Evolutionary conservation across 2,797 vertebrate genomes (phyloP), one percentile per base, ranked within the genome.

Genomic region (Hybognathus amarus): DNA sequence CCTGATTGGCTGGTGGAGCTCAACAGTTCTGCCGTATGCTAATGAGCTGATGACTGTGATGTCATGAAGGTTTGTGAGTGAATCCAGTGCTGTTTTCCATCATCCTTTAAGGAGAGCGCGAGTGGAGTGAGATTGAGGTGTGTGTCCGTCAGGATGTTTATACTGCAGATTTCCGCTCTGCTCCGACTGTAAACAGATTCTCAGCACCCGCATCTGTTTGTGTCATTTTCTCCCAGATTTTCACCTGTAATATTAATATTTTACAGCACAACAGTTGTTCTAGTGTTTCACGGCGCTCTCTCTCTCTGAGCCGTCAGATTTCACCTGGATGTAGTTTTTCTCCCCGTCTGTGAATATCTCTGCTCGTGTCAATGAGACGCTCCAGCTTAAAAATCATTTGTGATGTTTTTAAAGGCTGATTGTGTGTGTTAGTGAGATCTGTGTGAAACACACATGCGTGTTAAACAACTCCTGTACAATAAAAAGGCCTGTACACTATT

Each of bases 111-210:
- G 18, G 11, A 18, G 30, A 33, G 70, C 1, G n/a, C 2, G 13
- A 27, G 24, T 27, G 6, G 8, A 71, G 68, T 17, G 3, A 74
- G 71, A 30, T 3, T 3, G 20, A 75, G 50, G 12, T n/a, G 9
- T 56, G 52, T 59, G 52, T 75, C 73, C 13, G 33, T 75, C 73
- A 59, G 52, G 73, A 75, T 75, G 52, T 75, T 75, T 59, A 59
- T 59, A 75, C 33, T 11, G 73, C 52, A 40, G 30, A 56, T 75
- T 40, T 75, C 47, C 33, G 50, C 71, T 74, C 52, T 1, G 20
- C 50, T 75, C 12, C 12, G 50, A 13, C 50, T 75, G 73, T 75
- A 75, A 75, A 75, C 50, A 74, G 47, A 54, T 22, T 38, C 30
- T 36, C 20, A 9, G 33, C 30, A 2, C 71, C 24, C 50, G 38